Percentiles rank a stretch among this genome's conserved stretches.
Evolutionary conservation across 1,140 invertebrate species (phyloP).

Genomic region (Ips nitidus): DNA sequence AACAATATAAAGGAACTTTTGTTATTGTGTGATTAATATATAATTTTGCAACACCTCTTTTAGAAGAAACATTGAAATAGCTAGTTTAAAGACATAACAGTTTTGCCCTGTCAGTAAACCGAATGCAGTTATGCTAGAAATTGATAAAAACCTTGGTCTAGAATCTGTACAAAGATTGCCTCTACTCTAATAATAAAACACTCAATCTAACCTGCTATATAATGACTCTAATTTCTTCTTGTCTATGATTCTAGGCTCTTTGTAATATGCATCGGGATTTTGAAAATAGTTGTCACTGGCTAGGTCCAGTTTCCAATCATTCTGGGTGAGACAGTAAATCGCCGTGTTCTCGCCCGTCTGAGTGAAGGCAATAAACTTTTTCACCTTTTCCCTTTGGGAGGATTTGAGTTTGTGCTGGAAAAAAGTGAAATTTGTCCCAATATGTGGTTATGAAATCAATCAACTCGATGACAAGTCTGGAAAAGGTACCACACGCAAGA

Average conservation of each 20-base stretch:
- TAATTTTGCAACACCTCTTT: no score
- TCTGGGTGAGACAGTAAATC: slow-evolving; percentile 88
- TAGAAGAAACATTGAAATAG: no score
- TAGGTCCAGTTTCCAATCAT: slow-evolving; percentile 97
- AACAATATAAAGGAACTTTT: no score
- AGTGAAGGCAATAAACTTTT: slow-evolving; percentile 94
- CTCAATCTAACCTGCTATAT: slow-evolving; percentile 60
- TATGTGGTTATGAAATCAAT: slow-evolving; percentile 31
- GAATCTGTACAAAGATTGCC: no score
- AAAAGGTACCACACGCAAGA: background rate
- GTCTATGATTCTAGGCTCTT: slow-evolving; percentile 79
- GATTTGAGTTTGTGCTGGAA: slow-evolving; percentile 95
- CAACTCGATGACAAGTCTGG: slow-evolving; percentile 21
- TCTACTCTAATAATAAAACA: no score
- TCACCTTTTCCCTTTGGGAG: slow-evolving; percentile 94
- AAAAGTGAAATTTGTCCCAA: slow-evolving; percentile 5
- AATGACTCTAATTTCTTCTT: slow-evolving; percentile 89
- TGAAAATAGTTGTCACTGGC: slow-evolving; percentile 98
- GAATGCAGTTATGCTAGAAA: no score
- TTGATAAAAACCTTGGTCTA: no score
- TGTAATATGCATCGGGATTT: slow-evolving; percentile 90
- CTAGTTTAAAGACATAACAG: no score
- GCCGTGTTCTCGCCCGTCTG: slow-evolving; percentile 95
- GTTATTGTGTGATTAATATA: no score
- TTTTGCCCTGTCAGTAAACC: no score